phyloP scores from a whole-genome alignment of 2,797 vertebrate species.

The Sciurus vulgaris region DNA sequence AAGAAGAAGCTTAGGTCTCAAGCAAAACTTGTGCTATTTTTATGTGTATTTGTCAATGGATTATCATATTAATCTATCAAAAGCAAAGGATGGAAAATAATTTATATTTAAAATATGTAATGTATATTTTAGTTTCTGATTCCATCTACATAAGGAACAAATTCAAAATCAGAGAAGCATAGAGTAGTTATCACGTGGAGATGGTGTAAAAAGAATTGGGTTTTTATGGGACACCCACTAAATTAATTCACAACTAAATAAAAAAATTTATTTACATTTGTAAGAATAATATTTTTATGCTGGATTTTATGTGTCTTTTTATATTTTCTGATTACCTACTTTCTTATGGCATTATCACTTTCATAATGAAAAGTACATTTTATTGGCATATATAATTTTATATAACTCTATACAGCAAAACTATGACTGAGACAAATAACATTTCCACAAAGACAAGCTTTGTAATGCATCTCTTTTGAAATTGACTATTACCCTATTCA shows the following conservation, averaged over 20 bases:
- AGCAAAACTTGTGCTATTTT: background rate
- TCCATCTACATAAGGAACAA: slow-evolving; percentile 45
- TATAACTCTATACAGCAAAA: background rate
- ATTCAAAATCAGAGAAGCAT: slow-evolving; percentile 22
- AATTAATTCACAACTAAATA: background rate
- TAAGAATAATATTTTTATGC: slow-evolving; percentile 23
- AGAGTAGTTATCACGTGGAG: background rate
- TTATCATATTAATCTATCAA: slow-evolving; percentile 56
- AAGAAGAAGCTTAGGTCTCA: slow-evolving; percentile 19
- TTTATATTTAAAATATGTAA: slow-evolving; percentile 54
- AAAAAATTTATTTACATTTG: slow-evolving; percentile 21
- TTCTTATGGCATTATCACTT: background rate
- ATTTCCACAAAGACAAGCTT: background rate
- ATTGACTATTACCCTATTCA: background rate
- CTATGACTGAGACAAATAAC: background rate
- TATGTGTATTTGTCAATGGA: slow-evolving; percentile 10
- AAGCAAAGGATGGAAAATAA: slow-evolving; percentile 9
- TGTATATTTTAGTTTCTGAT: slow-evolving; percentile 50
- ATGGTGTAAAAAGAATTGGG: background rate
- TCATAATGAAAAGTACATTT: background rate
- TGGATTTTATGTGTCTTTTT: background rate
- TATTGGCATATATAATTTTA: background rate
- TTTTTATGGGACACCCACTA: background rate
- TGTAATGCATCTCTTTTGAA: slow-evolving; percentile 37
- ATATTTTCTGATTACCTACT: slow-evolving; percentile 1